Base-by-base conservation (phyloP, 2,888 invertebrate species). In the Gastracanthus pulcherrimus region DNA sequence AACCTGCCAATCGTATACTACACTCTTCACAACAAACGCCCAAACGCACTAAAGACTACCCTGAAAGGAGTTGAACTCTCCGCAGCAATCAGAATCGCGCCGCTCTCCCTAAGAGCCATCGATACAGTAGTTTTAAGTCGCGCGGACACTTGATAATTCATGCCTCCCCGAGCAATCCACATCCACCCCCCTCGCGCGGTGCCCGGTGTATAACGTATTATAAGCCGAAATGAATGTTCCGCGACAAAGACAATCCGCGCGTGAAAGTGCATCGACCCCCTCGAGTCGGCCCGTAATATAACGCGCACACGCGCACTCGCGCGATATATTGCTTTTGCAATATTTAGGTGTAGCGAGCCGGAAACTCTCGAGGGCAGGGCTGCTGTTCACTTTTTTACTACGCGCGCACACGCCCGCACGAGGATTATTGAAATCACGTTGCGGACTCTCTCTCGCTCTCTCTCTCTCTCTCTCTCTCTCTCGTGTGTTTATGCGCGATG, bases 311-410 rank as follows among this genome's bases (percentile, higher is more conserved):
- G 23, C 45, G n/a, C 34, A 16, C 31, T 29, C 60, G 70, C 67
- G 75, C 36, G 55, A 11, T 69, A 78, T 76, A 77, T 76, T 76
- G 76, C 80, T 76, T 72, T 67, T 60, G 72, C 76, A 67, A 66
- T 78, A 66, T 78, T 82, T 76, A 66, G 78, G 75, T 38, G 70
- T 62, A 82, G 82, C 41, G 19, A 78, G 58, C 55, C 58, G 82
- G 76, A 78, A 82, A 75, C 23, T 6, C n/a, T 38, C 9, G n/a
- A n/a, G 55, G 13, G 38, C 29, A 19, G 23, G 1, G 45, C 55
- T n/a, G 80, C 80, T 80, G 75, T 72, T 72, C 74, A 80, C 75
- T 75, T 78, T 78, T 78, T 77, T n/a, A n/a, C 6, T 51, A 1
- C 29, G 26, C 19, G 29, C 4, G 9, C 31, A 0, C 23, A 2